These are phyloP conservation scores for Loris lydekkerianus DNA, from an alignment of 2,797 vertebrate genomes.

Conservation along the genomic window DNA sequence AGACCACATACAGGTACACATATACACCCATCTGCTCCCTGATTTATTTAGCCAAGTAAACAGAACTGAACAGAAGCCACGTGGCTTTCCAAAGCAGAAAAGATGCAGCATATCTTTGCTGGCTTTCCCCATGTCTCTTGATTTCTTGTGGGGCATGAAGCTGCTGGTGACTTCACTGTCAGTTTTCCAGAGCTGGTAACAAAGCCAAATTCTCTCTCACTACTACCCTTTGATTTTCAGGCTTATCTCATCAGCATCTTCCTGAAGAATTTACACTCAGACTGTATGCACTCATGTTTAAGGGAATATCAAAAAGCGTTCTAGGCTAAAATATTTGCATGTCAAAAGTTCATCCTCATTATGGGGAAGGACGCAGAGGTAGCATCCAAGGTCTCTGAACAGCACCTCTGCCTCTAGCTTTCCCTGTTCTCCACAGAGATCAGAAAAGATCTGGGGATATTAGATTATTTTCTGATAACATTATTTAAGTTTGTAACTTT, in stretches of 20 bases:
- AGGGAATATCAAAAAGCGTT: not conserved
- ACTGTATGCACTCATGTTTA: not conserved
- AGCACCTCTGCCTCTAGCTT: conserved; percentile 12
- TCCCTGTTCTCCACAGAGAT: not conserved
- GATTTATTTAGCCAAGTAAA: conserved; percentile 1
- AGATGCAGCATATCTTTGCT: not conserved
- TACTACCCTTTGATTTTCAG: not conserved
- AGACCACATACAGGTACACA: not conserved
- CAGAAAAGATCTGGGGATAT: not conserved
- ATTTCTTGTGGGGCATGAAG: not conserved
- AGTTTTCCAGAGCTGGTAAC: not conserved
- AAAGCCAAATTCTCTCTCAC: conserved; percentile 6
- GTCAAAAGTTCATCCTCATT: not conserved
- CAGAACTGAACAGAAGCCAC: not conserved
- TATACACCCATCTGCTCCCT: not conserved
- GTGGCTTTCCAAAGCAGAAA: not conserved
- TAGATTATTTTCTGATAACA: not conserved
- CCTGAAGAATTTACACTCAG: not conserved
- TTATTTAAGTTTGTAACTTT: conserved; percentile 28
- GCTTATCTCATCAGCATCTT: conserved; percentile 15
- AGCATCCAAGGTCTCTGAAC: not conserved
- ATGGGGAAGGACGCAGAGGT: not conserved
- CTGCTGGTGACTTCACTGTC: not conserved
- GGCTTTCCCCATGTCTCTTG: not conserved
- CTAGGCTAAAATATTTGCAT: not conserved